Conservation (phyloP, 2,797 vertebrate species). For the Alosa sapidissima region DNA sequence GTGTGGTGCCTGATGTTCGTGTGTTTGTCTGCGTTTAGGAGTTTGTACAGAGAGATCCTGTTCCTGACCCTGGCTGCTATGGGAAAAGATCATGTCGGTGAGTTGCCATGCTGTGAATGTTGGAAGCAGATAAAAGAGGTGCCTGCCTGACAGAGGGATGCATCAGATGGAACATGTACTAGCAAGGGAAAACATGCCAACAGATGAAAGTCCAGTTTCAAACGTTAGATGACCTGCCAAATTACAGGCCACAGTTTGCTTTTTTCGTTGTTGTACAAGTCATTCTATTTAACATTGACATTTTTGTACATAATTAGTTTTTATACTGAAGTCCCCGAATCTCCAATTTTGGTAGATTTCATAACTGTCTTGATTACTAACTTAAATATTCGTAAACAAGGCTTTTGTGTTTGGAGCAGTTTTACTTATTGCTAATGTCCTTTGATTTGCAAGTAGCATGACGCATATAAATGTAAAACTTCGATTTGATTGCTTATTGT, state of each 20-base stretch:
- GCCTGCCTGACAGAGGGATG: background rate
- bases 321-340: background rate
- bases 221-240: background rate
- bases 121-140: background rate
- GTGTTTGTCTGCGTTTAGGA: conserved; percentile 65
- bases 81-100: conserved; percentile 86
- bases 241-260: background rate
- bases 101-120: conserved; percentile 39
- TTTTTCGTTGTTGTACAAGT: background rate
- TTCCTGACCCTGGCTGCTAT: conserved; percentile 90
- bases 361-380: background rate
- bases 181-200: background rate
- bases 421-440: background rate
- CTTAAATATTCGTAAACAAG: background rate
- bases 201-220: background rate
- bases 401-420: background rate
- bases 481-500: background rate
- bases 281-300: background rate
- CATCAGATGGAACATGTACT: background rate
- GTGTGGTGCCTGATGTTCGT: background rate
- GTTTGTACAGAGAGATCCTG: conserved; percentile 89
- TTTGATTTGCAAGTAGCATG: too few species aligned
- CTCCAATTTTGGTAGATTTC: background rate
- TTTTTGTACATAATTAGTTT: too few species aligned
- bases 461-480: too few species aligned